These are phyloP conservation scores for Pseudorectes ferrugineus DNA, from an alignment of 2,113 vertebrate species.

Conservation along the genomic window DNA sequence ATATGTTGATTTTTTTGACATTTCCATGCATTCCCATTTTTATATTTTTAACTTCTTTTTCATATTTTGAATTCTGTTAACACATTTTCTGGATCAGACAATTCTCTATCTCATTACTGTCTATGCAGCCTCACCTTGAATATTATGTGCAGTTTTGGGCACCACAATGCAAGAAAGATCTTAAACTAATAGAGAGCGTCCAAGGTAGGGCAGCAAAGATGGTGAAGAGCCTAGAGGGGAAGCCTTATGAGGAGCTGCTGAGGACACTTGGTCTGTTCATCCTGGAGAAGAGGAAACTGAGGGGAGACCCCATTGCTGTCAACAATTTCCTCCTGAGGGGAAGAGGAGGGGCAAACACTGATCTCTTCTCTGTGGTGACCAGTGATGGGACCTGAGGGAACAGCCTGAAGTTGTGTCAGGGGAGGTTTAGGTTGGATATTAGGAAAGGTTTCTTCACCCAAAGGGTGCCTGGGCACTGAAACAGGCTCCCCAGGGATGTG, in stretches of 20 bases:
- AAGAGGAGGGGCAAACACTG: not conserved
- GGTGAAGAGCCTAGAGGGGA: not conserved
- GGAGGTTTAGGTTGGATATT: not conserved
- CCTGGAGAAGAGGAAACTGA: not conserved
- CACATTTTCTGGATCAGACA: not conserved
- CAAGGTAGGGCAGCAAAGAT: not conserved
- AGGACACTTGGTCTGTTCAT: not conserved
- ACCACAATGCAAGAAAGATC: not conserved
- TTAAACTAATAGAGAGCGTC: not conserved
- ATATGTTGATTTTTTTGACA: not conserved
- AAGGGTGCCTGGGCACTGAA: fast-evolving
- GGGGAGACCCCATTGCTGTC: not conserved
- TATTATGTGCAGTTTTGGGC: not conserved
- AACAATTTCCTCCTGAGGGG: not conserved
- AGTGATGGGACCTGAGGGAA: not conserved
- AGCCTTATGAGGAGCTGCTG: fast-evolving
- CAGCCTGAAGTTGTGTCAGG: not conserved
- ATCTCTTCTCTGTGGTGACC: not conserved
- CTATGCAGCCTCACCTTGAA: not conserved
- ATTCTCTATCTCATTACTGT: fast-evolving
- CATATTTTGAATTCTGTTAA: not conserved
- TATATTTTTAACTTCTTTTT: not conserved
- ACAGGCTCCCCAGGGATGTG: fast-evolving
- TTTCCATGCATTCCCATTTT: not conserved
- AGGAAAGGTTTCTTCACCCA: not conserved